phyloP scores from a whole-genome alignment of 2,797 vertebrate species.

The Halcyon badia region DNA sequence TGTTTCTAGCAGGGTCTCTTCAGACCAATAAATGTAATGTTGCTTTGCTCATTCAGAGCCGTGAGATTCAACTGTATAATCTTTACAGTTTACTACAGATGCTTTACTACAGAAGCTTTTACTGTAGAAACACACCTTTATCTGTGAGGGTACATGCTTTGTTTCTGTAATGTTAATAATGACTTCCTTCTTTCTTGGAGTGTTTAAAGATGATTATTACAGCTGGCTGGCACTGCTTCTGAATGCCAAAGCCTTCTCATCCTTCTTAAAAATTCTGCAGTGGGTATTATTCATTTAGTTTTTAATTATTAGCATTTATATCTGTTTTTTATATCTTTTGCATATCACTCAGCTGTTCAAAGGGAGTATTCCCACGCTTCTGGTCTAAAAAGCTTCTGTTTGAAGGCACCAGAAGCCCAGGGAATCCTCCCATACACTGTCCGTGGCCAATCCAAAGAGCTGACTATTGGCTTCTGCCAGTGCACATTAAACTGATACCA shows the following conservation, averaged over 20 bases:
- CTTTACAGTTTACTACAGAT: slow-evolving; percentile 40
- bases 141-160: slow-evolving; percentile 3
- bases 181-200: not conserved
- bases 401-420: slow-evolving; percentile 29
- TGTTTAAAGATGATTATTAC: slow-evolving; percentile 42
- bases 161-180: slow-evolving; percentile 51
- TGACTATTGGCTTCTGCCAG: slow-evolving; percentile 47
- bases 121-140: slow-evolving; percentile 14
- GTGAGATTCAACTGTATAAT: not conserved
- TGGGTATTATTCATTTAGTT: slow-evolving; percentile 77
- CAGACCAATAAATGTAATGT: slow-evolving; percentile 37
- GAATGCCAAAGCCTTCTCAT: slow-evolving; percentile 64
- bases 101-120: not conserved
- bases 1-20: slow-evolving; percentile 34
- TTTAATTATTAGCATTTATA: slow-evolving; percentile 81
- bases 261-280: slow-evolving; percentile 68
- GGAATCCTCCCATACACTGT: slow-evolving; percentile 44
- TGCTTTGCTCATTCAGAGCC: slow-evolving; percentile 28
- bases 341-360: slow-evolving; percentile 77
- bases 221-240: slow-evolving; percentile 51
- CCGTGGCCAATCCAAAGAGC: slow-evolving; percentile 55
- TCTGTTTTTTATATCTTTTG: slow-evolving; percentile 72
- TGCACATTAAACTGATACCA: slow-evolving; percentile 42
- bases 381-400: slow-evolving; percentile 67
- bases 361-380: slow-evolving; percentile 70